Base-by-base conservation (phyloP, 2,113 vertebrate genomes). In the Mohoua ochrocephala region DNA sequence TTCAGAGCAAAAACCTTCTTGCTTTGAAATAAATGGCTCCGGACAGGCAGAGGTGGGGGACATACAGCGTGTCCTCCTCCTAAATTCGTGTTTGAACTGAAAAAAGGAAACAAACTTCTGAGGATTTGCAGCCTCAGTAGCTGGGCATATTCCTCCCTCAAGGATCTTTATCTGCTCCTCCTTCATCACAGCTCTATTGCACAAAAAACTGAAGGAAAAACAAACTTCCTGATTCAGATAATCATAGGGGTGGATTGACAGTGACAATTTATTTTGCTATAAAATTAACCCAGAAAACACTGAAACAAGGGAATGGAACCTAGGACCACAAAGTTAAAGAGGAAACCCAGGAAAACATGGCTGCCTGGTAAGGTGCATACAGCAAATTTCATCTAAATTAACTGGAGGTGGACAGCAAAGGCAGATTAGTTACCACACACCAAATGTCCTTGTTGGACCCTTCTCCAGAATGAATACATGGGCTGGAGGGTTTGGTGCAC, bases 11-110 rank as follows among this genome's bases (percentile, higher is more conserved):
- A 94, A 93, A 50, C 10, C 35, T 63, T 78, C 44, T 90, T 71
- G 56, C 83, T 96, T 93, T 92, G 81, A 96, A 91, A 94, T 71
- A 84, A 79, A 94, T 23, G 35, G 33, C 42, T 85, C 61, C 56
- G 33, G 84, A 74, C 59, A 81, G 53, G 52, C 0, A 0, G 56
- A 87, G 67, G 45, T n/a, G 4, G n/a, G 54, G 42, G 39, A 71
- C 63, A 67, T 35, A 70, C 45, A 44, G 26, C 4, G 57, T 80
- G 64, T 82, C 52, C 31, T 86, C 80, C 56, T 86, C 79, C 42
- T 64, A 33, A 89, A 84, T 71, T 71, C 39, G 28, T 52, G 60
- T 91, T 78, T 80, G 44, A 77, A 77, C 52, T 47, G 52, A 64
- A 63, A 68, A 85, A 89, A 74, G 33, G 68, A 88, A 96, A 84